These are phyloP conservation scores for Micronycteris hirsuta DNA, from an alignment of 2,113 vertebrate genomes.

Conservation along the genomic window DNA sequence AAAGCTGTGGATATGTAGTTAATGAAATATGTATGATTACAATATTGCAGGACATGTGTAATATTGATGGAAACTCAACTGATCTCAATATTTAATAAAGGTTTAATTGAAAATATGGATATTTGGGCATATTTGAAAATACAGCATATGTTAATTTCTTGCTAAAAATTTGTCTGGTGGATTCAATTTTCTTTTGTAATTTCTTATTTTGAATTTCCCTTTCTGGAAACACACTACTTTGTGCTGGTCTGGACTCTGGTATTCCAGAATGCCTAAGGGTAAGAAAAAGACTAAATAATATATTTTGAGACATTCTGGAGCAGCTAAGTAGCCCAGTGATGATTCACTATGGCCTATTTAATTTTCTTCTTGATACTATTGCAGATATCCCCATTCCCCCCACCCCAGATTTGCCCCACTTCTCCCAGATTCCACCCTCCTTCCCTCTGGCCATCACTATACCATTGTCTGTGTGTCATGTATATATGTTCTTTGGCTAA, in stretches of 20 bases:
- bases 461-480: too few species aligned
- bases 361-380: too few species aligned
- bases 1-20: constrained; percentile 76
- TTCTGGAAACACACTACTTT: constrained; percentile 63
- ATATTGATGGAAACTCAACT: constrained; percentile 69
- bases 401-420: too few species aligned
- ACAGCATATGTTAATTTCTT: constrained; percentile 79
- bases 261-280: constrained; percentile 22
- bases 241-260: constrained; percentile 30
- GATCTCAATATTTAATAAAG: constrained; percentile 83
- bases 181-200: constrained; percentile 81
- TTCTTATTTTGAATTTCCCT: constrained; percentile 76
- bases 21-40: constrained; percentile 79
- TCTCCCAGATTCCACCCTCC: too few species aligned
- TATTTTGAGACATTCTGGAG: background rate
- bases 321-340: background rate
- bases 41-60: constrained; percentile 75
- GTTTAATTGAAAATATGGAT: constrained; percentile 71
- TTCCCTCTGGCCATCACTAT: too few species aligned
- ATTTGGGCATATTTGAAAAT: constrained; percentile 73
- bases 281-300: constrained; percentile 32
- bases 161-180: constrained; percentile 74
- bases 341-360: constrained; percentile 45
- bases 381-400: too few species aligned
- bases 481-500: too few species aligned